Conservation (phyloP, 2,888 invertebrate genomes). For the Agrotis puta region DNA sequence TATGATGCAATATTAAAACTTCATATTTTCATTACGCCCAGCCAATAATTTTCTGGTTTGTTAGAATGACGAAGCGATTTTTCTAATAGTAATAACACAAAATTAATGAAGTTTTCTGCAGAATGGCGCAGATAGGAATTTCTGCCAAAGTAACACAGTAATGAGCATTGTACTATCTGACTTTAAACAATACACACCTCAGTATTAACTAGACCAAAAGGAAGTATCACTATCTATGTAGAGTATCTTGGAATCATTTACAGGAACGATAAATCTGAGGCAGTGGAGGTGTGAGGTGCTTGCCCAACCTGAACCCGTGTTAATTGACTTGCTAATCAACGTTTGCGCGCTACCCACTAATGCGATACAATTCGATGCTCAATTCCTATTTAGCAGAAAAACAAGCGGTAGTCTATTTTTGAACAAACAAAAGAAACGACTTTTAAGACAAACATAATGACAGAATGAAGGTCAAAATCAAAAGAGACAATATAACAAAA, state of each 20-base stretch:
- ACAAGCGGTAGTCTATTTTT: constrained; percentile 48
- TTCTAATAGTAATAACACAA: neutral
- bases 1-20: constrained; percentile 48
- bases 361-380: constrained; percentile 62
- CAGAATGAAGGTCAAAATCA: constrained; percentile 33
- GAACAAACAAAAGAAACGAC: constrained; percentile 22
- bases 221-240: constrained; percentile 49
- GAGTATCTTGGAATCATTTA: constrained; percentile 59
- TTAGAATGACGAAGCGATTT: constrained; percentile 6
- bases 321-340: constrained; percentile 81
- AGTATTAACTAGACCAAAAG: constrained; percentile 42
- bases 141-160: constrained; percentile 20
- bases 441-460: constrained; percentile 32
- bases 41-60: constrained; percentile 5
- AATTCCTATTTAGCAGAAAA: constrained; percentile 59
- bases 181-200: constrained; percentile 30
- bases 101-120: neutral
- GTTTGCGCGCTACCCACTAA: constrained; percentile 67
- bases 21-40: constrained; percentile 16
- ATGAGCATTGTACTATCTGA: constrained; percentile 17
- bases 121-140: neutral
- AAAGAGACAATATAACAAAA: neutral
- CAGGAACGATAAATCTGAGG: constrained; percentile 68
- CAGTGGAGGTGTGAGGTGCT: constrained; percentile 64
- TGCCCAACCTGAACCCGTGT: constrained; percentile 74